Conservation (phyloP, 2,888 invertebrate species). For the Lamellibrachia satsuma region DNA sequence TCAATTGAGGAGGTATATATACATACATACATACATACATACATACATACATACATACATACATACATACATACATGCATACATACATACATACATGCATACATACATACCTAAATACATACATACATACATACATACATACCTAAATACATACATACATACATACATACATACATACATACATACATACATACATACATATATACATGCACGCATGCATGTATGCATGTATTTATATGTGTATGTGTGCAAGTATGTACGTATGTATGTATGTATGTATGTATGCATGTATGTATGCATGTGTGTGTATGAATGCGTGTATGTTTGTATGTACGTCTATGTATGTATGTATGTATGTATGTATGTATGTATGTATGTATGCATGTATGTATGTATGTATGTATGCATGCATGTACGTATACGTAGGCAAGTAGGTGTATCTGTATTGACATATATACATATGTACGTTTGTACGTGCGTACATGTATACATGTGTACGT, state of each 20-base stretch:
- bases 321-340: neutral
- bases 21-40: neutral
- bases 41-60: too few species aligned
- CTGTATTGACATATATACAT: neutral
- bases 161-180: neutral
- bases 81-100: neutral
- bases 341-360: conserved; percentile 1
- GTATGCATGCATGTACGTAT: neutral
- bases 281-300: conserved; percentile 14
- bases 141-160: neutral
- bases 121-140: neutral
- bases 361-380: neutral
- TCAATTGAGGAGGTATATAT: too few species aligned
- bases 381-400: too few species aligned
- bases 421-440: too few species aligned
- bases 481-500: too few species aligned
- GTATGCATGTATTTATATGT: too few species aligned
- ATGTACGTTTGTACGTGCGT: neutral
- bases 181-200: neutral
- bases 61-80: neutral
- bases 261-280: too few species aligned
- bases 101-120: neutral
- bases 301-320: neutral
- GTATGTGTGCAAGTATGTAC: neutral
- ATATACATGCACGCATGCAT: neutral